A percentile compares a stretch with the other conserved stretches of the same genome.
Evolutionary conservation across 1,140 invertebrate species (phyloP).

Genomic region (Drosophila truncata): DNA sequence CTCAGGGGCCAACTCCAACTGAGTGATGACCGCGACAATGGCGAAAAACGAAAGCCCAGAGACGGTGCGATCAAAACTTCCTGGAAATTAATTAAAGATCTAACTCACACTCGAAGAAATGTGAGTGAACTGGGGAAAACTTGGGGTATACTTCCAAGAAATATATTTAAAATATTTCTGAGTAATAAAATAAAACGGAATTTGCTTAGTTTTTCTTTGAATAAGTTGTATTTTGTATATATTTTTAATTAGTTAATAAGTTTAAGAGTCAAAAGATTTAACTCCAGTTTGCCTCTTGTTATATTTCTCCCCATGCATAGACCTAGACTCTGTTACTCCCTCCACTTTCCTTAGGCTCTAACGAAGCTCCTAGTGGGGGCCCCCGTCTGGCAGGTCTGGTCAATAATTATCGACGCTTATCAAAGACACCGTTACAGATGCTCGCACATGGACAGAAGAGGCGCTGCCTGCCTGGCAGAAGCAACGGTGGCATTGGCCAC

Average conservation of each 20-base stretch:
- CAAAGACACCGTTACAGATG: constrained; percentile 83
- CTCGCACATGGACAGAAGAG: constrained; percentile 64
- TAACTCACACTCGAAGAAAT: constrained; percentile 42
- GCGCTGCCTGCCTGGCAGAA: constrained; percentile 14
- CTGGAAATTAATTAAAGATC: constrained; percentile 81
- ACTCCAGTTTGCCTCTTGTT: no score
- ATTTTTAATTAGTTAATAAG: no score
- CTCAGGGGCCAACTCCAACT: constrained; percentile 43
- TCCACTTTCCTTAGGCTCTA: constrained; percentile 44
- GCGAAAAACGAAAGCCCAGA: constrained; percentile 71
- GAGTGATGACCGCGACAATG: constrained; percentile 82
- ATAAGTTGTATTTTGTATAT: background rate
- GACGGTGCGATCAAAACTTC: constrained; percentile 74
- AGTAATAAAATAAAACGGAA: no score
- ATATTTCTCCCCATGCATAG: constrained; percentile 14
- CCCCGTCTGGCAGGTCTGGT: constrained; percentile 49
- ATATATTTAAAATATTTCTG: background rate
- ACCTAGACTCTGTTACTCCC: background rate
- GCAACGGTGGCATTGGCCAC: constrained; percentile 19
- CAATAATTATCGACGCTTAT: constrained; percentile 84
- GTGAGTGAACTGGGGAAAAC: no score
- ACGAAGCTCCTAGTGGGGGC: constrained; percentile 47
- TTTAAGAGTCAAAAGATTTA: no score
- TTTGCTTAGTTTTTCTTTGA: background rate
- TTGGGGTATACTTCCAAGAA: no score